These are phyloP conservation scores for Pristionchus exspectatus DNA, from an alignment of 2,888 invertebrate species.

Conservation along the genomic window DNA sequence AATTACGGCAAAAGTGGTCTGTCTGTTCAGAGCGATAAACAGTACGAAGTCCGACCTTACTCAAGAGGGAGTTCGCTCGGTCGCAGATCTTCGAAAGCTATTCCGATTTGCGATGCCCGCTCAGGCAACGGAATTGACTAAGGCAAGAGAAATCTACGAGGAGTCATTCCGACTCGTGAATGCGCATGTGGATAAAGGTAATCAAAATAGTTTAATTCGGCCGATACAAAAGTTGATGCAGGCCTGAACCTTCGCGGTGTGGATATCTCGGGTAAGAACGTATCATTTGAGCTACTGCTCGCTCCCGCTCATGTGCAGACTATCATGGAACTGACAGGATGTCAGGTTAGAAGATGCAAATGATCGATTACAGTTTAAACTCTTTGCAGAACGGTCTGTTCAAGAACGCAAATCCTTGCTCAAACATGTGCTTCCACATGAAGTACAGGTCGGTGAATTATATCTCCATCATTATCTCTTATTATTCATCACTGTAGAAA, in stretches of 20 bases:
- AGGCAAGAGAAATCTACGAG: conserved; percentile 91
- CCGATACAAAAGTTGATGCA: neutral
- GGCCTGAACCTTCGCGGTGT: conserved; percentile 69
- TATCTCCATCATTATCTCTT: neutral
- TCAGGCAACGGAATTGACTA: conserved; percentile 67
- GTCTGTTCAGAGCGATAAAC: conserved; percentile 34
- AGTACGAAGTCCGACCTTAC: conserved; percentile 10
- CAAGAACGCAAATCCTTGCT: conserved; percentile 74
- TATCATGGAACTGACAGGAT: conserved; percentile 91
- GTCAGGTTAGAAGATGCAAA: conserved; percentile 56
- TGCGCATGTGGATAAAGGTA: conserved; percentile 85
- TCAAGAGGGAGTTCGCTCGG: neutral
- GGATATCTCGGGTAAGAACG: conserved; percentile 80
- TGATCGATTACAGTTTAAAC: neutral
- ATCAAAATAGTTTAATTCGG: neutral
- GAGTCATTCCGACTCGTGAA: conserved; percentile 91
- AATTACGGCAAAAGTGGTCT: too few species aligned
- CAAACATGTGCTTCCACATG: conserved; percentile 93
- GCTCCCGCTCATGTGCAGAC: conserved; percentile 89
- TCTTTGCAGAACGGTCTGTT: conserved; percentile 57
- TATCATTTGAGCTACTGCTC: conserved; percentile 89
- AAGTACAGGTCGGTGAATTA: conserved; percentile 86
- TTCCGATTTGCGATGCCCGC: conserved; percentile 81
- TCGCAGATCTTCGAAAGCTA: conserved; percentile 59
- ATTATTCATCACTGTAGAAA: neutral